These are phyloP conservation scores for Heteromurus nitidus DNA, from an alignment of 2,888 invertebrate species.

Conservation along the genomic window DNA sequence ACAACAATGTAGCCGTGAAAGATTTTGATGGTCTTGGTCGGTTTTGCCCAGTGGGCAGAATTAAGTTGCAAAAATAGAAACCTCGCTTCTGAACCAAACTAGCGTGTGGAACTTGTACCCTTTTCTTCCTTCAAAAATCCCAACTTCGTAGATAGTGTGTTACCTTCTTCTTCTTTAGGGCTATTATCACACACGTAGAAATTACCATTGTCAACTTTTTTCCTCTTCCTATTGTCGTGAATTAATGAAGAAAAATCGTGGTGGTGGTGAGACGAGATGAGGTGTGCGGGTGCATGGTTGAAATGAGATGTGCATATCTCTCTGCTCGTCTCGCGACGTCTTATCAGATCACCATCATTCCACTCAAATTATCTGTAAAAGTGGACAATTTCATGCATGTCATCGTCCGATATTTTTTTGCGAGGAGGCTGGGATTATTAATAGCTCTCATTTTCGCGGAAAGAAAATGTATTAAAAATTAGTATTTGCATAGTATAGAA, in stretches of 20 bases:
- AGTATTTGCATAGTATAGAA: no score
- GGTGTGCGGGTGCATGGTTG: no score
- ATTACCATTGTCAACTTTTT: constrained; percentile 20
- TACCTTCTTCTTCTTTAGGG: neutral
- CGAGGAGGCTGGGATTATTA: no score
- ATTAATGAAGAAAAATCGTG: constrained; percentile 4
- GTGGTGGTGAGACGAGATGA: neutral
- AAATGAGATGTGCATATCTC: no score
- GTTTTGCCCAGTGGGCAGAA: constrained; percentile 52
- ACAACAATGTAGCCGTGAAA: constrained; percentile 16
- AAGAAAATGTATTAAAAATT: no score
- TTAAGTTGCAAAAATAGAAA: constrained; percentile 33
- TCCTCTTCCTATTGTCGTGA: constrained; percentile 22
- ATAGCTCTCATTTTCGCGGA: no score
- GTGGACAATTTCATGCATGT: constrained; percentile 12
- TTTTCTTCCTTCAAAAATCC: constrained; percentile 1
- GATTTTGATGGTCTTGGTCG: constrained; percentile 35
- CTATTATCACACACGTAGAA: constrained; percentile 16
- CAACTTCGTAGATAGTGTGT: neutral
- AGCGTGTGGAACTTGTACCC: neutral
- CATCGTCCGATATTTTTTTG: no score
- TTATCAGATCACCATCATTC: no score
- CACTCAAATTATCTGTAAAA: neutral
- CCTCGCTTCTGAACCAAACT: neutral
- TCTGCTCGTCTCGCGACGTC: neutral